A percentile compares a stretch with the other conserved stretches of the same genome.
Evolutionary conservation across 1,140 invertebrate genomes (phyloP).

Genomic region (Lepeophtheirus salmonis): DNA sequence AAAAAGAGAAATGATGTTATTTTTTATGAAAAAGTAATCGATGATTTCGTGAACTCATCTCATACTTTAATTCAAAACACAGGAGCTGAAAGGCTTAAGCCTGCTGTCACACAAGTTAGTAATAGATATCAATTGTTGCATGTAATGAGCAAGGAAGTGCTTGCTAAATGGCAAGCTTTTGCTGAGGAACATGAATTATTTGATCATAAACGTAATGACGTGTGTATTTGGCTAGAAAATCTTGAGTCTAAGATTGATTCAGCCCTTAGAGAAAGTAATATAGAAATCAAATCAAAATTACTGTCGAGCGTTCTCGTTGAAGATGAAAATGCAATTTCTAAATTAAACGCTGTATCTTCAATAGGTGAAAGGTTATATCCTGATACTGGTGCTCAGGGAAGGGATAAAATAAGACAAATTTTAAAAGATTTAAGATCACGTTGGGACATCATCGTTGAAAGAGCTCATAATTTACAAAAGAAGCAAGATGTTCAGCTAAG

Average conservation of each 20-base stretch:
- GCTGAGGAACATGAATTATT: constrained; percentile 65
- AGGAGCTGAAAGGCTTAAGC: constrained; percentile 63
- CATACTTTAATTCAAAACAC: constrained; percentile 62
- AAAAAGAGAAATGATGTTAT: constrained; percentile 50
- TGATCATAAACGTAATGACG: constrained; percentile 50
- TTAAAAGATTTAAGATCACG: constrained; percentile 44
- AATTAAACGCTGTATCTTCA: constrained; percentile 46
- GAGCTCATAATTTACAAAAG: constrained; percentile 57
- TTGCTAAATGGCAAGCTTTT: constrained; percentile 62
- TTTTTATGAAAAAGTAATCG: constrained; percentile 52
- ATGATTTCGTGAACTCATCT: constrained; percentile 71
- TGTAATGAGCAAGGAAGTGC: constrained; percentile 62
- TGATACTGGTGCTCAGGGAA: constrained; percentile 68
- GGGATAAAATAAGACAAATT: constrained; percentile 66
- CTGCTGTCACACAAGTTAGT: constrained; percentile 67
- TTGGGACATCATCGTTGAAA: constrained; percentile 64
- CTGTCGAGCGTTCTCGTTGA: constrained; percentile 57
- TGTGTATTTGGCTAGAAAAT: constrained; percentile 51
- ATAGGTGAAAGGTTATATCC: constrained; percentile 67
- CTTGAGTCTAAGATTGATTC: constrained; percentile 49
- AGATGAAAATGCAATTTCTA: constrained; percentile 57
- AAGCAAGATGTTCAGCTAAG: constrained; percentile 60
- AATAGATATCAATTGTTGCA: constrained; percentile 67
- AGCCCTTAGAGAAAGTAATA: constrained; percentile 24
- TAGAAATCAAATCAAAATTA: constrained; percentile 40